phyloP scores from a whole-genome alignment of 2,113 vertebrate genomes.

The Corvus hawaiiensis region DNA sequence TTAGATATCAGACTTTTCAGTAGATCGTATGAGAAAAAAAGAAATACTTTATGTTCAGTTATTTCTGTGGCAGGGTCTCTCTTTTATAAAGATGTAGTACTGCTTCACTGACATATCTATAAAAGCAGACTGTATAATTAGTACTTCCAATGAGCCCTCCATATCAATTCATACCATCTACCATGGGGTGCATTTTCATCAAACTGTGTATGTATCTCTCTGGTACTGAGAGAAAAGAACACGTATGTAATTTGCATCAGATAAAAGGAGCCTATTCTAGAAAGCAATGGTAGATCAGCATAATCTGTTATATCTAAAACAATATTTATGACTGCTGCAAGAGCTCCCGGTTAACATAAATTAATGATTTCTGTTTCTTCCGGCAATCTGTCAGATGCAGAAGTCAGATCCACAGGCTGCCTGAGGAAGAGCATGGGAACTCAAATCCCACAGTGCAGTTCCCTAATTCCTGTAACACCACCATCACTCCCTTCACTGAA shows the following conservation, averaged over 20 bases:
- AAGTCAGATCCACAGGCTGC: background rate
- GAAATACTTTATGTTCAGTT: background rate
- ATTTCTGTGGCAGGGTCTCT: background rate
- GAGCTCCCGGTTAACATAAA: background rate
- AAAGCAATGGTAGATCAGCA: background rate
- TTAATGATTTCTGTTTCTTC: background rate
- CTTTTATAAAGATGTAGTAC: background rate
- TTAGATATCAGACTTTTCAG: background rate
- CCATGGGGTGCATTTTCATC: background rate
- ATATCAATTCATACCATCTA: background rate
- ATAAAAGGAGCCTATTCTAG: background rate
- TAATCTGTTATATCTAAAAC: background rate
- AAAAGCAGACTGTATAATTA: background rate
- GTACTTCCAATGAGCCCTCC: background rate
- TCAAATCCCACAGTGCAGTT: background rate
- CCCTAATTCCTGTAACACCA: background rate
- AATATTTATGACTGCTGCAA: background rate
- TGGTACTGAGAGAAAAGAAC: background rate
- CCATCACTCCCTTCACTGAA: background rate
- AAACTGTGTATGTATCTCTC: background rate
- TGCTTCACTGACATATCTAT: background rate
- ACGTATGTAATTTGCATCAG: background rate
- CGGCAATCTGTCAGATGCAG: background rate
- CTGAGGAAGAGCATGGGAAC: background rate
- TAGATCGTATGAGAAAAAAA: background rate